Evolutionary conservation across 2,888 invertebrate species (phyloP).

Genomic region (Acronicta leporina): DNA sequence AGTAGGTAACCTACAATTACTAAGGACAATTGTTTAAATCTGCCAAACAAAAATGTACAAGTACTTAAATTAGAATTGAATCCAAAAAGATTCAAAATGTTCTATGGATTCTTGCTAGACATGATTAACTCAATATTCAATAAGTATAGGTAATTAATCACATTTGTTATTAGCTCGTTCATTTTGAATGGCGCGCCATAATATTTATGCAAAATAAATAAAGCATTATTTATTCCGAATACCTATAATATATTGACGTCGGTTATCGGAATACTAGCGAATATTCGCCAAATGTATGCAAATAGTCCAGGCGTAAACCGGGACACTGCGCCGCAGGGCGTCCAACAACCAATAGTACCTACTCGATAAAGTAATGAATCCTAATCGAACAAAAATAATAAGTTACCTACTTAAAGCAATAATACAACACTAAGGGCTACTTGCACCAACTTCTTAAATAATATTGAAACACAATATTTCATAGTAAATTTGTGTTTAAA

Average conservation of each 20-base stretch:
- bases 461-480: too few species aligned
- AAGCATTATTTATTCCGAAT: slow-evolving; percentile 16
- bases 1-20: too few species aligned
- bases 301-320: slow-evolving; percentile 44
- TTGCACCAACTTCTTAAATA: too few species aligned
- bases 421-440: slow-evolving; percentile 5
- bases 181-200: slow-evolving; percentile 13
- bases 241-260: slow-evolving; percentile 30
- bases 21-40: too few species aligned
- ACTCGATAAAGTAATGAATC: slow-evolving; percentile 25
- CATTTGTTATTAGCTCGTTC: slow-evolving; percentile 13
- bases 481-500: too few species aligned
- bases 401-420: slow-evolving; percentile 7
- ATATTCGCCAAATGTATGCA: slow-evolving; percentile 36
- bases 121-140: slow-evolving; percentile 3
- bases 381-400: slow-evolving; percentile 40
- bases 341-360: slow-evolving; percentile 9
- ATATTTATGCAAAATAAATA: slow-evolving; percentile 37
- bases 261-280: slow-evolving; percentile 33
- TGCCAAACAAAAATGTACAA: too few species aligned
- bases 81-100: too few species aligned
- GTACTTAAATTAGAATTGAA: too few species aligned
- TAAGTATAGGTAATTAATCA: slow-evolving; percentile 17
- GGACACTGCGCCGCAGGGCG: slow-evolving; percentile 48
- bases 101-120: background rate